These are phyloP conservation scores for Ormyrus thymus DNA, from an alignment of 2,888 invertebrate species.

Conservation along the genomic window DNA sequence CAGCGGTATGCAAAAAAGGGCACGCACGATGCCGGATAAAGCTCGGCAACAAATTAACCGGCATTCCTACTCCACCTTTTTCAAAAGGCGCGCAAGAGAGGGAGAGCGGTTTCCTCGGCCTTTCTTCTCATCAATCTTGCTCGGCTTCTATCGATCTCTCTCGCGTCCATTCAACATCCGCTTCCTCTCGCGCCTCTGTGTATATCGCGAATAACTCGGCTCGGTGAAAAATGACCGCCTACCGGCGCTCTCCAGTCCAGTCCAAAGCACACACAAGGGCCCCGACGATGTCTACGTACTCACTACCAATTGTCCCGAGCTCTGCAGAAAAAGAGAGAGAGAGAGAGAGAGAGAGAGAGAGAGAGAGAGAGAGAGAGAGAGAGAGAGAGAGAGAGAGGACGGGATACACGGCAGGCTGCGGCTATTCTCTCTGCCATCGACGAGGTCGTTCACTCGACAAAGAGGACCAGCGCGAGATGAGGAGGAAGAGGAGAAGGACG, in stretches of 20 bases:
- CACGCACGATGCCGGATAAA: constrained; percentile 39
- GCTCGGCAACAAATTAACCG: constrained; percentile 38
- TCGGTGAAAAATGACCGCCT: constrained; percentile 16
- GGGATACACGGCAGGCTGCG: background rate
- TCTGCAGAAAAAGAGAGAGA: background rate
- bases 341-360: background rate
- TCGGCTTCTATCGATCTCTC: constrained; percentile 43
- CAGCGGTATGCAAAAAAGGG: constrained; percentile 34
- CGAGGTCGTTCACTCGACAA: constrained; percentile 26
- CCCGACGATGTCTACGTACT: no score
- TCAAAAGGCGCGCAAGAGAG: background rate
- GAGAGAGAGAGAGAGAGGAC: background rate
- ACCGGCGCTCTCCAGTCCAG: background rate
- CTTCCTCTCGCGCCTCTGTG: background rate
- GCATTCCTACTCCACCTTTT: constrained; percentile 32
- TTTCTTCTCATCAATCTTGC: constrained; percentile 49
- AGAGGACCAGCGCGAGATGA: constrained; percentile 9
- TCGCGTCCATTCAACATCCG: constrained; percentile 20
- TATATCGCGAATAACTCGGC: background rate
- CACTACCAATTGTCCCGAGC: background rate
- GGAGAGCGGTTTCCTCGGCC: constrained; percentile 25
- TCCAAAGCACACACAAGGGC: background rate
- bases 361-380: background rate
- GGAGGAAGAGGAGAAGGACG: background rate
- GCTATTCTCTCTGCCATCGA: background rate